Conservation (phyloP, 1,140 invertebrate genomes). For the Rhyzopertha dominica region DNA sequence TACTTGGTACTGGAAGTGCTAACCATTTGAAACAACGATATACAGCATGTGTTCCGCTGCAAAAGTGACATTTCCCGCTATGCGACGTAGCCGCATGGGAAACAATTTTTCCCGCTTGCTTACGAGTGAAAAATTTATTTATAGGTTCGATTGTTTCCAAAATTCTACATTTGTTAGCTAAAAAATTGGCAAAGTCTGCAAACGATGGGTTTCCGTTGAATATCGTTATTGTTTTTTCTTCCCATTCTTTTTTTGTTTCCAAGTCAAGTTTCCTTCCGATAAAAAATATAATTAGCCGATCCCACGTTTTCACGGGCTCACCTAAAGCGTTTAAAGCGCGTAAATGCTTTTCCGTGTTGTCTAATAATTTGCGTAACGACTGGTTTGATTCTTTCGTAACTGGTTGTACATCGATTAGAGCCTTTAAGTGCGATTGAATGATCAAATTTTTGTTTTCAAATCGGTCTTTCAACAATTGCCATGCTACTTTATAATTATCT, state of each 20-base stretch:
- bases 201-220: no score
- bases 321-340: slow-evolving; percentile 21
- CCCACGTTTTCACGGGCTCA: slow-evolving; percentile 22
- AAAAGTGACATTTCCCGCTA: no score
- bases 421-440: not conserved
- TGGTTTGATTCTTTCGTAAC: slow-evolving; percentile 16
- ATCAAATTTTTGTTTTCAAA: slow-evolving; percentile 7
- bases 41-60: no score
- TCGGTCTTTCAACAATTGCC: slow-evolving; percentile 7
- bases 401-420: slow-evolving; percentile 13
- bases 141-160: no score
- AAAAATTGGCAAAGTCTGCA: no score
- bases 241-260: slow-evolving; percentile 20
- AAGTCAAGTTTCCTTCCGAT: slow-evolving; percentile 20
- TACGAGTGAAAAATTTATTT: no score
- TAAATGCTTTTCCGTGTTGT: slow-evolving; percentile 16
- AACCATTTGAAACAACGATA: no score
- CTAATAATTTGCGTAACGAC: slow-evolving; percentile 15
- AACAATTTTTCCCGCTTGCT: no score
- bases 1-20: no score
- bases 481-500: slow-evolving; percentile 9
- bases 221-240: no score
- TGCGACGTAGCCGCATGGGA: no score
- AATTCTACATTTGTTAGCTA: no score
- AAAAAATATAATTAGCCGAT: slow-evolving; percentile 19